A percentile compares a stretch with the other conserved stretches of the same genome.
Conservation (phyloP, 2,113 vertebrate genomes). For the Emydocephalus ijimae region DNA sequence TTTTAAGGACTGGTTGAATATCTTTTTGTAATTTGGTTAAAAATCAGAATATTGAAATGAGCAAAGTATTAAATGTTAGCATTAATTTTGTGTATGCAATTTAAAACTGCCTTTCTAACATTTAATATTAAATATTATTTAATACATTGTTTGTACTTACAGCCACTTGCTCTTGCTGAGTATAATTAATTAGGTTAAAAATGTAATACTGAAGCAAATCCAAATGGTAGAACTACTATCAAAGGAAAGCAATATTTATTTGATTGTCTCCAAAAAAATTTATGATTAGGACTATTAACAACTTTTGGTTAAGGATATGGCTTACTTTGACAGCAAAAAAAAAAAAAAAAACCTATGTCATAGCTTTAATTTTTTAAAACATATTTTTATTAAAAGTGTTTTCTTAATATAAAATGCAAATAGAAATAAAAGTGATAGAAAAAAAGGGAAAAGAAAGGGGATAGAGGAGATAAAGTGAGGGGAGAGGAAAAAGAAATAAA, state of each 20-base stretch:
- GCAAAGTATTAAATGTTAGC: not conserved
- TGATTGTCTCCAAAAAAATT: not conserved
- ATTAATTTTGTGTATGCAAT: not conserved
- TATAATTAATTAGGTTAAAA: not conserved
- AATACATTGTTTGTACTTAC: not conserved
- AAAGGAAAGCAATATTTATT: not conserved
- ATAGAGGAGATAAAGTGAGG: not conserved
- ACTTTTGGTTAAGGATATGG: not conserved
- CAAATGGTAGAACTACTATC: not conserved
- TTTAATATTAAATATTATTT: not conserved
- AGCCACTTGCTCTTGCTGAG: not conserved
- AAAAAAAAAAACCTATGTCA: not conserved
- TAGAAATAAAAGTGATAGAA: not conserved
- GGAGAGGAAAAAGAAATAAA: not conserved
- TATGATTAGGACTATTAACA: not conserved
- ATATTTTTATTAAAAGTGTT: not conserved
- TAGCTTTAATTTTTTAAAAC: not conserved
- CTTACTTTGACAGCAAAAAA: not conserved
- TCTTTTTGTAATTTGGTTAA: not conserved
- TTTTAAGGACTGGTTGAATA: not conserved
- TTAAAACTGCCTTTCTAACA: not conserved
- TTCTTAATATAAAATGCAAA: not conserved
- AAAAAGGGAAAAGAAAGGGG: not conserved
- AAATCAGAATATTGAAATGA: not conserved
- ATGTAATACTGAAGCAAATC: not conserved